These are phyloP conservation scores for Euphonia xanthogaster DNA, from an alignment of 2,797 vertebrate species.

Conservation along the genomic window DNA sequence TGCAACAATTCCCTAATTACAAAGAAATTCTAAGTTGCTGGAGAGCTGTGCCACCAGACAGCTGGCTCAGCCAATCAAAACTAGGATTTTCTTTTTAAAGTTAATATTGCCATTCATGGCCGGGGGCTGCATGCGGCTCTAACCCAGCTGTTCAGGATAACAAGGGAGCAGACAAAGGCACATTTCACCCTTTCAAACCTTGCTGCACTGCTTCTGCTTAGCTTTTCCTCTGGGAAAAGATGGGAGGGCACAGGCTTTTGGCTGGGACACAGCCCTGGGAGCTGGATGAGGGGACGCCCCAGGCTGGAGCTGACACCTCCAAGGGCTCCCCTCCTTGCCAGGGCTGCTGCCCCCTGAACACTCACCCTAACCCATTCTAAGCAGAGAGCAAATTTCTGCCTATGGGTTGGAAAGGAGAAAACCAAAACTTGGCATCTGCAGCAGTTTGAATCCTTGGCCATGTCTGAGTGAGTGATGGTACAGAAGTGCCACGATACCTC, in stretches of 20 bases:
- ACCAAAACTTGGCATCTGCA: not conserved
- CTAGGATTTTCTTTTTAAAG: slow-evolving; percentile 25
- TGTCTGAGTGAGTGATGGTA: fast-evolving
- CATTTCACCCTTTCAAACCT: not conserved
- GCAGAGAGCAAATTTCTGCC: not conserved
- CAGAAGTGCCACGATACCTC: not conserved
- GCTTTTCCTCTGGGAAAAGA: not conserved
- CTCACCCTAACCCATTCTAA: not conserved
- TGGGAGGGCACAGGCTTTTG: fast-evolving
- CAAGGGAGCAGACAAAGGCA: not conserved
- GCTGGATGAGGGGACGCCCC: not conserved
- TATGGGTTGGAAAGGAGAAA: not conserved
- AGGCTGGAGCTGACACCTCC: not conserved
- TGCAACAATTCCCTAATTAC: not conserved
- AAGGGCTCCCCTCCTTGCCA: not conserved
- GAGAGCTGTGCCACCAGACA: not conserved
- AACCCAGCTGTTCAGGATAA: slow-evolving; percentile 29
- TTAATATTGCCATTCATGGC: not conserved
- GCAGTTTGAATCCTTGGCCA: not conserved
- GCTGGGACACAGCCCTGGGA: not conserved
- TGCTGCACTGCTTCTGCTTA: not conserved
- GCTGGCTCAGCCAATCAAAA: slow-evolving; percentile 38
- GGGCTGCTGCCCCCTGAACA: not conserved
- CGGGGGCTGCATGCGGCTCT: not conserved
- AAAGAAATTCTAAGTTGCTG: slow-evolving; percentile 16